Percentiles rank a stretch among this genome's conserved stretches.
Conservation (phyloP, 2,113 vertebrate genomes). For the Suricata suricatta region DNA sequence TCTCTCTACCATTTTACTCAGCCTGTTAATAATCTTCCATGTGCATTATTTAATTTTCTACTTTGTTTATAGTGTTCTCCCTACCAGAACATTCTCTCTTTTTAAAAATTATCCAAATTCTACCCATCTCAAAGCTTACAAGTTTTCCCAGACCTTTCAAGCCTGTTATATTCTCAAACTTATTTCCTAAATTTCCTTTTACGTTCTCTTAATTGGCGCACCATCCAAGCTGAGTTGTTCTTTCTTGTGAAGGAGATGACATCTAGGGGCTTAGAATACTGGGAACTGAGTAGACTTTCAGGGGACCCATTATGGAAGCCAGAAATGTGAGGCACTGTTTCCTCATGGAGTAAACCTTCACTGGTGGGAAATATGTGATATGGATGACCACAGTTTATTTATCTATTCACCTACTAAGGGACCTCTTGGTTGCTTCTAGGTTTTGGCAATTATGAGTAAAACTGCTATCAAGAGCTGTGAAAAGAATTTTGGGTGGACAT, state of each 20-base stretch:
- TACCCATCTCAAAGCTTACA: background rate
- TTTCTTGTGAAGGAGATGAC: background rate
- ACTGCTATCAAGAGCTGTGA: background rate
- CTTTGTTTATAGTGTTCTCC: background rate
- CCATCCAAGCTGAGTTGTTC: background rate
- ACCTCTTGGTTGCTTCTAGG: background rate
- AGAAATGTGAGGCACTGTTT: background rate
- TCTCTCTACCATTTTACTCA: background rate
- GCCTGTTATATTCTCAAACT: background rate
- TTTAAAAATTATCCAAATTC: background rate
- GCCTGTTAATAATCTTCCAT: background rate
- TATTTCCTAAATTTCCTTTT: background rate
- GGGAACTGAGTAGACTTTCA: background rate
- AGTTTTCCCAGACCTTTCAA: background rate
- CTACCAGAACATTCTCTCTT: background rate
- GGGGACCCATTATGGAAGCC: too few relatives aligned
- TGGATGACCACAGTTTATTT: background rate
- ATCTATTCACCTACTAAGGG: background rate
- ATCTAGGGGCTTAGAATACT: background rate
- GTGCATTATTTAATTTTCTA: background rate
- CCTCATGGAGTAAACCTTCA: background rate
- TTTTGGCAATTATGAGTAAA: background rate
- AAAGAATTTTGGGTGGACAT: background rate
- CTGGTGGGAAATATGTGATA: background rate
- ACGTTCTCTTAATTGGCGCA: background rate